Evolutionary conservation across 2,797 vertebrate species (phyloP), one percentile per base, ranked within the genome.

Genomic region (Philypnodon macrostomus): DNA sequence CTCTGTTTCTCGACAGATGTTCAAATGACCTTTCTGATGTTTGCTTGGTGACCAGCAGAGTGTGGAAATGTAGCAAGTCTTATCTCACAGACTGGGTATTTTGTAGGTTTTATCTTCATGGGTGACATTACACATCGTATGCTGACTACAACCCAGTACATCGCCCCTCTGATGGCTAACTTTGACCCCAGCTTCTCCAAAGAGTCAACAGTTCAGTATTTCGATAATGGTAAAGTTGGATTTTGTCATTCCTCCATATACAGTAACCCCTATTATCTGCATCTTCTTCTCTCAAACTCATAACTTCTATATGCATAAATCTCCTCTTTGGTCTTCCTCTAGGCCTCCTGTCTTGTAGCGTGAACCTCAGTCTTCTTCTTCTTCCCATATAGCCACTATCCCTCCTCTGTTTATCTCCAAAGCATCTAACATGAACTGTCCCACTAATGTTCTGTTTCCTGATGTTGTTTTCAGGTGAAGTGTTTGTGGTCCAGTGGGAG

Each of bases 141-240:
- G 94, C 85, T 98, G 54, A 98, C 96, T 0, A 88, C 92, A 7
- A 97, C 96, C 0, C 96, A 98, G 73, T 98, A 98, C 41, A 84
- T 98, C 5, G 95, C 96, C 0, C 96, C 96, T 0, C 89, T 98
- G 13, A 98, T 98, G 96, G 95, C 95, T 34, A 95, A 98, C 77
- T 98, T 98, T 82, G 95, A 98, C 83, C 96, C 96, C 44, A 91
- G 95, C 80, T 93, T 86, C 83, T 95, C 95, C 9, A 89, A 73
- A 49, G 91, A 93, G 11, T 97, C 96, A 65, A 97, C 92, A 0
- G 87, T 98, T 15, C 90, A 87, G 42, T 98, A 96, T 73, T 75
- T 93, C 52, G 96, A 98, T 78, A 96, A 96, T 0, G 96, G 96
- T 97, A 77, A 82, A 85, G 11, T 7, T n/a, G n/a, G n/a, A n/a